phyloP scores from a whole-genome alignment of 2,888 invertebrate genomes.

The Apeira syringaria region DNA sequence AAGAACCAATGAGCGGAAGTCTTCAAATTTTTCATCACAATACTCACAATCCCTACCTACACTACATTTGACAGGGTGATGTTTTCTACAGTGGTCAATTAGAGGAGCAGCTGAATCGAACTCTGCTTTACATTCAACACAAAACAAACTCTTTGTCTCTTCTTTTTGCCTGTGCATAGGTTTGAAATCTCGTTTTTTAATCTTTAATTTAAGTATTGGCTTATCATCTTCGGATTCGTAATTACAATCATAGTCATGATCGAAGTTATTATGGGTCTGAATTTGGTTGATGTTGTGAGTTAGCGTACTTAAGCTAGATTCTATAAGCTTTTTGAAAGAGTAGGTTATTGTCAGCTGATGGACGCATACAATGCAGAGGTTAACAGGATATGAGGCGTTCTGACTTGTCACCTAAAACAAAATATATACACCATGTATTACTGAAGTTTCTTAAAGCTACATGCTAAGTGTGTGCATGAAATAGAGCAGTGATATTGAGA shows the following conservation, averaged over 20 bases:
- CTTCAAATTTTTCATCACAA: slow-evolving; percentile 74
- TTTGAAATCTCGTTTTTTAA: slow-evolving; percentile 37
- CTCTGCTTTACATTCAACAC: slow-evolving; percentile 70
- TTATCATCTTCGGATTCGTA: slow-evolving; percentile 55
- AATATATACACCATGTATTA: too few relatives aligned
- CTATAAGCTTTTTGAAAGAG: slow-evolving; percentile 72
- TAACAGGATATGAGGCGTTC: slow-evolving; percentile 55
- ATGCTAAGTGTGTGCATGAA: too few relatives aligned
- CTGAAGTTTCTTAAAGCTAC: too few relatives aligned
- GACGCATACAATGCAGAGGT: slow-evolving; percentile 70
- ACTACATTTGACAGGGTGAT: slow-evolving; percentile 57
- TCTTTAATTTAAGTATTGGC: slow-evolving; percentile 34
- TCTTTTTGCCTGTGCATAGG: slow-evolving; percentile 33
- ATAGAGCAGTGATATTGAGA: too few relatives aligned
- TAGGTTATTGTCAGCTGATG: slow-evolving; percentile 73
- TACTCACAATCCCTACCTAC: slow-evolving; percentile 72
- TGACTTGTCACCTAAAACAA: slow-evolving; percentile 39
- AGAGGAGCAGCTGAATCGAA: slow-evolving; percentile 55
- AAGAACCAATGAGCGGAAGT: slow-evolving; percentile 65
- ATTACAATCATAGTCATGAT: slow-evolving; percentile 53
- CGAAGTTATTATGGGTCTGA: slow-evolving; percentile 29
- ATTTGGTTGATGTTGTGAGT: slow-evolving; percentile 40
- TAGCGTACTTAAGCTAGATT: slow-evolving; percentile 59
- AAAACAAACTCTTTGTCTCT: slow-evolving; percentile 51
- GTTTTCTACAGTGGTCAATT: slow-evolving; percentile 59